A percentile compares a stretch with the other conserved stretches of the same genome.
These are phyloP conservation scores for Liopterus haemorrhoidalis DNA, from an alignment of 2,888 invertebrate species.

Conservation along the genomic window DNA sequence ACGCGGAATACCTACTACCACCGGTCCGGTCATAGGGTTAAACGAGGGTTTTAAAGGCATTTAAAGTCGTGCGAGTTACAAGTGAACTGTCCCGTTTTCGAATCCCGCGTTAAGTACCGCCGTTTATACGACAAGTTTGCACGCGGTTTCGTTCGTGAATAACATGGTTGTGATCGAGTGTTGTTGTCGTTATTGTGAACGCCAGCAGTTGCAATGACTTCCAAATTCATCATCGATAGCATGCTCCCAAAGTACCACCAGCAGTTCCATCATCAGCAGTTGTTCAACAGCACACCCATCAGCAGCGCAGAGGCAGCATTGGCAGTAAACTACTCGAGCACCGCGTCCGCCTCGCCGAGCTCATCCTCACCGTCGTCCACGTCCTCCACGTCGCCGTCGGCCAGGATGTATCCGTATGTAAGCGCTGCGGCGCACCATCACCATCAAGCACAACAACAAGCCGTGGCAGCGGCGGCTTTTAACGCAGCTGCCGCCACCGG, in stretches of 20 bases:
- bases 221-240: constrained; percentile 96
- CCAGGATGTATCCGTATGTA: constrained; percentile 91
- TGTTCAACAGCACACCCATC: constrained; percentile 52
- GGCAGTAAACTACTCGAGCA: constrained; percentile 55
- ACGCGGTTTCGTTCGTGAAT: neutral
- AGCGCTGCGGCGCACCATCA: constrained; percentile 62
- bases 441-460: constrained; percentile 67
- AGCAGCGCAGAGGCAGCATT: constrained; percentile 58
- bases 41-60: constrained; percentile 41
- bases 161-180: constrained; percentile 1
- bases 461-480: constrained; percentile 56
- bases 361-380: constrained; percentile 62
- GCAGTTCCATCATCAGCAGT: constrained; percentile 66
- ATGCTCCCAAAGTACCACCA: constrained; percentile 94
- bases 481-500: constrained; percentile 59
- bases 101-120: constrained; percentile 5
- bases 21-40: constrained; percentile 45
- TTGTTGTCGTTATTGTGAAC: constrained; percentile 5
- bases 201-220: constrained; percentile 65
- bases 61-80: constrained; percentile 30
- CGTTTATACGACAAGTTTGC: too few species aligned
- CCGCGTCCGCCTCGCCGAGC: constrained; percentile 54
- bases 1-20: constrained; percentile 50
- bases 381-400: constrained; percentile 56
- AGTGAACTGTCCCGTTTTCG: constrained; percentile 19